Percentiles rank a stretch among this genome's conserved stretches.
These are phyloP conservation scores for Dendronephthya gigantea DNA, from an alignment of 64 coral and sea anemone genomes.

Conservation along the genomic window DNA sequence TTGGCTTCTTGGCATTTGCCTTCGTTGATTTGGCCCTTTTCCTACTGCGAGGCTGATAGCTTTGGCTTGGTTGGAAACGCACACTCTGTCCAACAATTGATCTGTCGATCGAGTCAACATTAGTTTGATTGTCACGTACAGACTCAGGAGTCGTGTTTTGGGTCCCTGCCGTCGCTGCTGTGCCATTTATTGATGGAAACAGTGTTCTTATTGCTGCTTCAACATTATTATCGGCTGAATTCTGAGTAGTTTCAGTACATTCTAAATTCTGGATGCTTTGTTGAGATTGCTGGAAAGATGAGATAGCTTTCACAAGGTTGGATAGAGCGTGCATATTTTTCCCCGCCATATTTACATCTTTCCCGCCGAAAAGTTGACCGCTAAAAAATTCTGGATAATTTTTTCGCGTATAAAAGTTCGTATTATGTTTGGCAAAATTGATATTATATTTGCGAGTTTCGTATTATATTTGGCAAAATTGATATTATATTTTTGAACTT, in stretches of 20 bases:
- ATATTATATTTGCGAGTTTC: too few relatives aligned
- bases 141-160: neutral
- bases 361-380: too few relatives aligned
- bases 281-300: neutral
- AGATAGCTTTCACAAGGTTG: neutral
- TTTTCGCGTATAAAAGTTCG: too few relatives aligned
- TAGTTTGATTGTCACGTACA: too few relatives aligned
- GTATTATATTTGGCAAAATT: too few relatives aligned
- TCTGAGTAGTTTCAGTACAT: neutral
- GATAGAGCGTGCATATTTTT: neutral
- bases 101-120: neutral
- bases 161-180: neutral
- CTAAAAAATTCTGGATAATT: too few relatives aligned
- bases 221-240: neutral
- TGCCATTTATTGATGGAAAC: neutral
- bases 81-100: neutral
- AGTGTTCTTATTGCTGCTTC: neutral
- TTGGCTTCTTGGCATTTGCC: neutral
- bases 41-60: neutral
- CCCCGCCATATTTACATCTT: too few relatives aligned
- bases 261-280: neutral
- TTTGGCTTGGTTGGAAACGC: neutral
- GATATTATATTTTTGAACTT: too few relatives aligned
- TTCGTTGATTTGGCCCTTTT: neutral
- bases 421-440: too few relatives aligned